phyloP scores from a whole-genome alignment of 2,888 invertebrate species.

The Drosophila rellima region DNA sequence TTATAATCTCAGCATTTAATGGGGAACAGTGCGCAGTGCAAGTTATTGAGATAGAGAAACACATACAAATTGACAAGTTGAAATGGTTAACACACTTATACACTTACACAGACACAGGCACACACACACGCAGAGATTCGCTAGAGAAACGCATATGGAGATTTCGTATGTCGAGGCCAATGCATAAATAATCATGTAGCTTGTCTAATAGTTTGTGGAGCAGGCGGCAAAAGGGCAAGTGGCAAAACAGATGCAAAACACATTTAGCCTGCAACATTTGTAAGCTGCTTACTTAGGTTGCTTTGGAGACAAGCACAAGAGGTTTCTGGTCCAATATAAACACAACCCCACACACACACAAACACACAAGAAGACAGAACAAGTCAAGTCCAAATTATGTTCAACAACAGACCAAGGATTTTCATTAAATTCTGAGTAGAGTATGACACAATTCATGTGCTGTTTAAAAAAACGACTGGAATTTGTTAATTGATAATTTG shows the following conservation, averaged over 20 bases:
- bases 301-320: slow-evolving; percentile 17
- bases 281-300: slow-evolving; percentile 55
- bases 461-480: no score
- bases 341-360: no score
- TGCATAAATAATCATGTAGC: slow-evolving; percentile 72
- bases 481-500: not conserved
- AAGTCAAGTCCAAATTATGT: slow-evolving; percentile 36
- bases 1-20: slow-evolving; percentile 47
- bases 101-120: not conserved
- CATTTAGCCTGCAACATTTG: slow-evolving; percentile 36
- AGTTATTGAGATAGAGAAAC: slow-evolving; percentile 13
- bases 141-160: slow-evolving; percentile 38
- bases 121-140: slow-evolving; percentile 3
- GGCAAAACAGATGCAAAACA: slow-evolving; percentile 9
- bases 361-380: not conserved
- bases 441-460: slow-evolving; percentile 6
- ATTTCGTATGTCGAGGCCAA: slow-evolving; percentile 48
- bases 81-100: slow-evolving; percentile 28
- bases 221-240: slow-evolving; percentile 4
- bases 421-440: slow-evolving; percentile 32
- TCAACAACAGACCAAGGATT: slow-evolving; percentile 36
- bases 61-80: slow-evolving; percentile 38
- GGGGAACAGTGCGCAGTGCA: slow-evolving; percentile 19
- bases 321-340: slow-evolving; percentile 11
- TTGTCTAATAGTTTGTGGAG: slow-evolving; percentile 17